Percentiles rank a stretch among this genome's conserved stretches.
phyloP scores from a whole-genome alignment of 2,888 invertebrate genomes.

The Halocaridina rubra region DNA sequence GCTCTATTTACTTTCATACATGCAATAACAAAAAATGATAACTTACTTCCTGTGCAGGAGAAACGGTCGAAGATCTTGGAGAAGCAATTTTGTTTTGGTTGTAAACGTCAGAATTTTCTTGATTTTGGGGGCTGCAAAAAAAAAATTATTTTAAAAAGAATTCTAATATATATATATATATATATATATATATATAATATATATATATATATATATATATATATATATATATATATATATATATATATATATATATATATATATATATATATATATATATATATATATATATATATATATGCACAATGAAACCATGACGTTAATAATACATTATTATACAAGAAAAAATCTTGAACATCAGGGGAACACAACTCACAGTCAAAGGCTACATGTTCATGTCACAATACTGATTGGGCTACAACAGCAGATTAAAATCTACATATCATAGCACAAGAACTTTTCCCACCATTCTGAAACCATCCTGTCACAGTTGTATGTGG shows the following conservation, averaged over 20 bases:
- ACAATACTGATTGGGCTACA: too few relatives aligned
- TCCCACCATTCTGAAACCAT: too few relatives aligned
- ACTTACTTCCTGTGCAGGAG: conserved; percentile 20
- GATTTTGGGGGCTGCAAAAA: background rate
- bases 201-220: background rate
- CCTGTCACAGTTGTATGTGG: too few relatives aligned
- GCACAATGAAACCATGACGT: too few relatives aligned
- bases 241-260: conserved; percentile 1
- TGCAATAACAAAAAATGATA: background rate
- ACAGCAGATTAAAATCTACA: too few relatives aligned
- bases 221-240: conserved; percentile 12
- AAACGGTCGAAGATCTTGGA: background rate
- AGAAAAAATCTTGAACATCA: too few relatives aligned
- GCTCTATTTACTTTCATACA: background rate
- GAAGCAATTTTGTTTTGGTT: conserved; percentile 19
- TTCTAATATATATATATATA: conserved; percentile 36
- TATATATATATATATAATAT: conserved; percentile 23
- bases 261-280: conserved; percentile 10
- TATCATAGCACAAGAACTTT: too few relatives aligned
- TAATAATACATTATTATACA: too few relatives aligned
- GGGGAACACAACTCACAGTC: too few relatives aligned
- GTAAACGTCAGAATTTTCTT: conserved; percentile 4
- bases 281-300: too few relatives aligned
- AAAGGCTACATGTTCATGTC: too few relatives aligned
- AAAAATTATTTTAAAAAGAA: too few relatives aligned